A percentile compares a stretch with the other conserved stretches of the same genome.
These are phyloP conservation scores for Poeciliopsis prolifica DNA, from an alignment of 2,113 vertebrate genomes.

Conservation along the genomic window DNA sequence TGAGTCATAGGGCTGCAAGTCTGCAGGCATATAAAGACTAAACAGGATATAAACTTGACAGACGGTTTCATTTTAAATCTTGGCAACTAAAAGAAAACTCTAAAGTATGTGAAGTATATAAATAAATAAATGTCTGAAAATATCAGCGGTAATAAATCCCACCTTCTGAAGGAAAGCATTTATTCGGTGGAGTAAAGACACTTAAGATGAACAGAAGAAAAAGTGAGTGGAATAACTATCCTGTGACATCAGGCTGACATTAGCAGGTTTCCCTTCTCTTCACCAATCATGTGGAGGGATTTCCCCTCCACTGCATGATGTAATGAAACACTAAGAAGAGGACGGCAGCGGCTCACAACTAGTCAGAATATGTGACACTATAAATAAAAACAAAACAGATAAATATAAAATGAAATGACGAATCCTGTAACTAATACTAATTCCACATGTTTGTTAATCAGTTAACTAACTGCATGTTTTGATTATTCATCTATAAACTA, in stretches of 20 bases:
- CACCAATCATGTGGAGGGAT: slow-evolving; percentile 44
- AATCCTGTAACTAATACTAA: too few relatives aligned
- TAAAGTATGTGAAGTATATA: neutral
- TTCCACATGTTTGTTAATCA: too few relatives aligned
- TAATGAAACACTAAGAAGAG: neutral
- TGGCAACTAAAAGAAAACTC: neutral
- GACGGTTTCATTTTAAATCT: neutral
- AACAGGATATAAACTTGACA: neutral
- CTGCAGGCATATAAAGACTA: neutral
- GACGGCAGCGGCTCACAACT: neutral
- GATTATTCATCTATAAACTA: too few relatives aligned
- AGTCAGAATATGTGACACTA: neutral
- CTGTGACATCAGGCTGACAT: slow-evolving; percentile 42
- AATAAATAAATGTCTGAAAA: neutral
- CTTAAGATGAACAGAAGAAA: neutral
- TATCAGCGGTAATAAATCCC: neutral
- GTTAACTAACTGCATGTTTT: too few relatives aligned
- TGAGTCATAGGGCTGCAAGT: neutral
- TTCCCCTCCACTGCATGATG: slow-evolving; percentile 37
- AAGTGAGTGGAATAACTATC: slow-evolving; percentile 10
- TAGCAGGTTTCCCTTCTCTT: slow-evolving; percentile 14
- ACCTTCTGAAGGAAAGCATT: neutral
- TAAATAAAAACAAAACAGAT: neutral
- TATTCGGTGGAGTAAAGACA: neutral
- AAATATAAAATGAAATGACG: too few relatives aligned